Base-by-base conservation (phyloP, 2,113 vertebrate genomes). In the Rhabdornis inornatus region DNA sequence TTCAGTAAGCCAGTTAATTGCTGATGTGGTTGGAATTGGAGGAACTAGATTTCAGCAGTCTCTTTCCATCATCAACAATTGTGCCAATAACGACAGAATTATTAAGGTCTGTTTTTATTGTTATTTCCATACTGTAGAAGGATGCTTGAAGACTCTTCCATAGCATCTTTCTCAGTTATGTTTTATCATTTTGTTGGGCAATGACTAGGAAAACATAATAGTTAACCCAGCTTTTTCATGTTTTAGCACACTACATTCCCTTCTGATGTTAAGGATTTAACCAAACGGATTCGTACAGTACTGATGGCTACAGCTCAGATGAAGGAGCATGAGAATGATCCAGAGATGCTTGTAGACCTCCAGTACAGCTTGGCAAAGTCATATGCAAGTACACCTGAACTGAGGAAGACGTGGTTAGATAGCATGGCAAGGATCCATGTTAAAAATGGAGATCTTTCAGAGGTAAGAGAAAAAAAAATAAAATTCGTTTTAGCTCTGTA, bases 371-470 rank as follows among this genome's bases (percentile, higher is more conserved):
- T 99, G 87, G 99, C 99, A 90, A 99, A 99, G 93, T 99, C 99
- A 25, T 99, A 99, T 5, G 99, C 99, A 60, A 99, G 99, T 97
- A 99, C 99, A 2, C 99, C 99, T 0, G 99, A 99, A 90, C 98
- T 99, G 23, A 98, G 99, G 85, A 99, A 99, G 97, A 99, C 99
- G 0, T 99, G 99, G 99, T 97, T 99, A 74, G 99, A 99, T 97
- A 99, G 99, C 98, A 99, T 99, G 99, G 99, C 99, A 42, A 98
- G 99, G 64, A 99, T 99, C 95, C 99, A 99, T 18, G 99, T 99
- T 87, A 99, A 99, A 96, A 99, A 99, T 16, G 99, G 99, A 66
- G 99, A 99, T 96, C 97, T 99, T 37, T 99, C 99, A 3, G 99
- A 99, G 98, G 99, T 99, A 88, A 87, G 35, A 40, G 10, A 6